phyloP scores from a whole-genome alignment of 2,113 vertebrate species.

The Chionis minor region DNA sequence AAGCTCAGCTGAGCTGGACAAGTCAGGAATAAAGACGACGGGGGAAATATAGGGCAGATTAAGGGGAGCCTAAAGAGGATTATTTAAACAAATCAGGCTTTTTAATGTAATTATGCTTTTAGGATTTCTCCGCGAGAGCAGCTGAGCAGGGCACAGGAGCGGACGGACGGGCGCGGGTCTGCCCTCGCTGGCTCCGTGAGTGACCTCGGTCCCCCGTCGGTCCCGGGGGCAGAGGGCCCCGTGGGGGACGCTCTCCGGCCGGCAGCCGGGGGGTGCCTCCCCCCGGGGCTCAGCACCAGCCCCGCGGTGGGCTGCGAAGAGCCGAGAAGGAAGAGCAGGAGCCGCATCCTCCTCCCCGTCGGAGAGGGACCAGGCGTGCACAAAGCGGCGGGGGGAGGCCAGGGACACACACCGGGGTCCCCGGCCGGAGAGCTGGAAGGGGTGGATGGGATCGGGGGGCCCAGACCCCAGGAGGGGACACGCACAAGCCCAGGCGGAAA shows the following conservation, averaged over 20 bases:
- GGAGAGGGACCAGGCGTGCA: not conserved
- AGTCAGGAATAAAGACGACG: not conserved
- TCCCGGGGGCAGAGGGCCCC: not conserved
- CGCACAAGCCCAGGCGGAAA: not conserved
- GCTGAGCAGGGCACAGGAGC: not conserved
- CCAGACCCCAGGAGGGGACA: not conserved
- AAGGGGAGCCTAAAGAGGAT: constrained; percentile 17
- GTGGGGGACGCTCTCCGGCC: not conserved
- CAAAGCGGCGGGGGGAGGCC: not conserved
- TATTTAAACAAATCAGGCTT: constrained; percentile 28
- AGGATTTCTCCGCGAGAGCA: not conserved
- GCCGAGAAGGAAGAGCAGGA: not conserved
- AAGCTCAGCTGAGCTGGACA: not conserved
- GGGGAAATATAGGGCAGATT: not conserved
- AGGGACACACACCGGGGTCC: not conserved
- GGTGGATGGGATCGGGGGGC: not conserved
- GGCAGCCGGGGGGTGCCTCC: not conserved
- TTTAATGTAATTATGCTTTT: constrained; percentile 25
- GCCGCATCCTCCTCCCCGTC: not conserved
- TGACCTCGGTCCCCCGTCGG: not conserved
- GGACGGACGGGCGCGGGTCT: not conserved
- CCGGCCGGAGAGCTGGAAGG: not conserved
- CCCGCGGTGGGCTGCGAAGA: not conserved
- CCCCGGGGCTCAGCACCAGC: not conserved
- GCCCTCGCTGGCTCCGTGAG: not conserved